Percentiles rank a stretch among this genome's conserved stretches.
These are phyloP conservation scores for Hirtodrosophila cameraria DNA, from an alignment of 2,888 invertebrate species.

Conservation along the genomic window DNA sequence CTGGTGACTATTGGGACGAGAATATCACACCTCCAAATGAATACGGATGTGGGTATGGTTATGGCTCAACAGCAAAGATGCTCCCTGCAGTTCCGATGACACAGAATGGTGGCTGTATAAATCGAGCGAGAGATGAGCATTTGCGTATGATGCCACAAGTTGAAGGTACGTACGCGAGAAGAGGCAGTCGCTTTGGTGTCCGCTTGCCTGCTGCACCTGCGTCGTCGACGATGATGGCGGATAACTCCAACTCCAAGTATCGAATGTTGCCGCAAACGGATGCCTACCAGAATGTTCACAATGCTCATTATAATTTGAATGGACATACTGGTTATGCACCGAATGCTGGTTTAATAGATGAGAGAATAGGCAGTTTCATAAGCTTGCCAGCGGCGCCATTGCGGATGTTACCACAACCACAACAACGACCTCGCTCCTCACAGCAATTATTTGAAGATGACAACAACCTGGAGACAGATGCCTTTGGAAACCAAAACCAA, in stretches of 20 bases:
- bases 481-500: conserved; percentile 5
- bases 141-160: conserved; percentile 12
- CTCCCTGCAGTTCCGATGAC: conserved; percentile 75
- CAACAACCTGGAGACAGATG: conserved; percentile 32
- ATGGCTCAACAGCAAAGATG: conserved; percentile 55
- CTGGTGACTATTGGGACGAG: conserved; percentile 54
- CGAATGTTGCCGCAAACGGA: conserved; percentile 68
- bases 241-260: conserved; percentile 59
- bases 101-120: conserved; percentile 54
- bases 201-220: conserved; percentile 74
- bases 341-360: conserved; percentile 87
- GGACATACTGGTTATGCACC: conserved; percentile 50
- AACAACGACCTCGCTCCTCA: conserved; percentile 37
- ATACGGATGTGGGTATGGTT: conserved; percentile 25
- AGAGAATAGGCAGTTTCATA: conserved; percentile 88
- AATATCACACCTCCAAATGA: conserved; percentile 12
- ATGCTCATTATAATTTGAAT: conserved; percentile 34
- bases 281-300: conserved; percentile 39
- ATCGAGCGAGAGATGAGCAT: not conserved
- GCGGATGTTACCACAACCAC: conserved; percentile 70
- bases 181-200: conserved; percentile 62
- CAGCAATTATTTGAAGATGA: conserved; percentile 63
- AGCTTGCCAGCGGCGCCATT: conserved; percentile 69
- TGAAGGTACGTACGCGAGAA: conserved; percentile 76
- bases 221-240: conserved; percentile 10